Evolutionary conservation across 2,113 vertebrate species (phyloP), one percentile per base, ranked within the genome.

Genomic region (Sorex fumeus): DNA sequence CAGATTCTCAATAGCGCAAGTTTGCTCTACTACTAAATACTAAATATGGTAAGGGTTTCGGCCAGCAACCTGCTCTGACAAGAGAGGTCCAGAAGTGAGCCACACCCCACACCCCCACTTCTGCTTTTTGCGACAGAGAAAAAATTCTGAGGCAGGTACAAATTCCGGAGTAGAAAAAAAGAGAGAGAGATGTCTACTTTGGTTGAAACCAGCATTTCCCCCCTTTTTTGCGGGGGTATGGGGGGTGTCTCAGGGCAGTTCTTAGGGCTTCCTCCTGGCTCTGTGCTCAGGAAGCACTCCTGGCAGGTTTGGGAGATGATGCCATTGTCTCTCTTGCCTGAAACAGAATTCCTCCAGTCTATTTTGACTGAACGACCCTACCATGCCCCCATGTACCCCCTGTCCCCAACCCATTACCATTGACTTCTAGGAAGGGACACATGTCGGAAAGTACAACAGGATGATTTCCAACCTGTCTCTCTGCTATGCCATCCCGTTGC

Each of bases 151-250:
- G 64, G 66, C 25, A 27, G 69, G 10, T 64, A 72, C 7, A 57
- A 71, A 15, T 21, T 21, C 57, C 21, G 57, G 3, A 60, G 57
- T 13, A 60, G 57, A 9, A 21, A 21, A 60, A 60, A 60, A 60
- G 9, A 60, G 60, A 27, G 5, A 5, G 60, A 27, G 5, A 5
- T 28, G 57, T 79, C 87, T 88, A 81, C 90, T 92, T 90, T 87
- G 45, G 69, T 67, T 62, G 83, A 87, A 87, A 74, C n/a, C 40
- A 64, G 50, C 30, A 74, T 70, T 82, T 96, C 53, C 81, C 45
- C 45, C 79, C 11, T 53, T 53, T 53, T 53, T 53, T 53, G 13
- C 13, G 12, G 53, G 40, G 40, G 40, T 3, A 40, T 3, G 3
- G 3, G 40, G 40, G 40, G 40, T 40, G 40, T 40, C 40, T 4